phyloP scores from a whole-genome alignment of 2,113 vertebrate species.

The Pungitius pungitius region DNA sequence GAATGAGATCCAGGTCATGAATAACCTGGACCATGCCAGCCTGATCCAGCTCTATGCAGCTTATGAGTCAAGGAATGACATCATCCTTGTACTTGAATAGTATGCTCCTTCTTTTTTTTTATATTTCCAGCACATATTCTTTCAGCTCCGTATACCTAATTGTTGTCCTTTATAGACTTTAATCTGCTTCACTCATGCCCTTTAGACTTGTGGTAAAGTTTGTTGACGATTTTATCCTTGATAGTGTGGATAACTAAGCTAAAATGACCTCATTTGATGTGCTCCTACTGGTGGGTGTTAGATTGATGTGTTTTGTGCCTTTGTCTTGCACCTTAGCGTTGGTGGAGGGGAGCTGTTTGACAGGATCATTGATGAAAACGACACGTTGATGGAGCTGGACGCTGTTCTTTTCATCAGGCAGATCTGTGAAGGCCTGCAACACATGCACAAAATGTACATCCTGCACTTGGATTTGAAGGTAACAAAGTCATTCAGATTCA shows the following conservation, averaged over 20 bases:
- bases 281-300: neutral
- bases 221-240: neutral
- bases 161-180: neutral
- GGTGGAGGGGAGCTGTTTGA: conserved; percentile 84
- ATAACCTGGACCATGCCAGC: conserved; percentile 93
- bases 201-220: neutral
- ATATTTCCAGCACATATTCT: conserved; percentile 60
- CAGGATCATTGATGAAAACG: conserved; percentile 97
- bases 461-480: conserved; percentile 98
- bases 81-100: conserved; percentile 98
- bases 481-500: conserved; percentile 4
- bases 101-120: conserved; percentile 79
- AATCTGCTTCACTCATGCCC: neutral
- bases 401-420: conserved; percentile 92
- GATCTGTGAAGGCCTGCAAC: conserved; percentile 93
- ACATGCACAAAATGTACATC: conserved; percentile 98
- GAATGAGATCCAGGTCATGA: conserved; percentile 97
- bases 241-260: neutral
- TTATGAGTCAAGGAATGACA: conserved; percentile 93
- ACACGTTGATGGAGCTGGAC: conserved; percentile 93
- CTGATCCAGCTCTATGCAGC: conserved; percentile 97
- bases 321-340: conserved; percentile 67
- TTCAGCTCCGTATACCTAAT: neutral
- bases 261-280: neutral
- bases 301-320: neutral